phyloP scores from a whole-genome alignment of 2,113 vertebrate species.

The Ovibos moschatus region DNA sequence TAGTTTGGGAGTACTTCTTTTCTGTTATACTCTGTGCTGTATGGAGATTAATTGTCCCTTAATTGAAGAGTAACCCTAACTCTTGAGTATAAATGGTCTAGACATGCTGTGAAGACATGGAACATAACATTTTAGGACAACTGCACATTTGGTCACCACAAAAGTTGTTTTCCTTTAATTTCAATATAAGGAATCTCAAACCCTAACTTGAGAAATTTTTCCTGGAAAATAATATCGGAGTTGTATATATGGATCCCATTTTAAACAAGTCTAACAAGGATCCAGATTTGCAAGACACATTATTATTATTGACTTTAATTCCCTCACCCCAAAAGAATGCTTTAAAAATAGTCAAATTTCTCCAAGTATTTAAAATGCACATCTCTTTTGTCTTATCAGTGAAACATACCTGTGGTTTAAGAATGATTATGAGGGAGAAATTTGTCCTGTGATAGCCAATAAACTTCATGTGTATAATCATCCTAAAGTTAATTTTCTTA shows the following conservation, averaged over 20 bases:
- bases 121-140: not conserved
- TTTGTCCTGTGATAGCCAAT: not conserved
- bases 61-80: not conserved
- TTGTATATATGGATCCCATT: not conserved
- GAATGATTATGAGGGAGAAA: not conserved
- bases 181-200: not conserved
- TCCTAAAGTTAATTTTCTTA: not conserved
- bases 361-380: not conserved
- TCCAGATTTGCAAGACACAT: not conserved
- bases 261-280: not conserved
- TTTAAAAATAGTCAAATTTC: conserved; percentile 29
- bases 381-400: not conserved
- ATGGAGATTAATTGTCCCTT: not conserved
- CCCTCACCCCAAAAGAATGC: not conserved
- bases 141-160: not conserved
- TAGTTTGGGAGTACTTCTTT: not conserved
- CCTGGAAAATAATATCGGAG: not conserved
- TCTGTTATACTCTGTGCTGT: not conserved
- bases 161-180: not conserved
- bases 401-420: not conserved
- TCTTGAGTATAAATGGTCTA: not conserved
- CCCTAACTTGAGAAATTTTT: not conserved
- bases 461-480: not conserved
- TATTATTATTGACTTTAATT: not conserved
- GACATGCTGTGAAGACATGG: not conserved